Evolutionary conservation across 2,113 vertebrate species (phyloP).

Genomic region (Phocoena phocoena): DNA sequence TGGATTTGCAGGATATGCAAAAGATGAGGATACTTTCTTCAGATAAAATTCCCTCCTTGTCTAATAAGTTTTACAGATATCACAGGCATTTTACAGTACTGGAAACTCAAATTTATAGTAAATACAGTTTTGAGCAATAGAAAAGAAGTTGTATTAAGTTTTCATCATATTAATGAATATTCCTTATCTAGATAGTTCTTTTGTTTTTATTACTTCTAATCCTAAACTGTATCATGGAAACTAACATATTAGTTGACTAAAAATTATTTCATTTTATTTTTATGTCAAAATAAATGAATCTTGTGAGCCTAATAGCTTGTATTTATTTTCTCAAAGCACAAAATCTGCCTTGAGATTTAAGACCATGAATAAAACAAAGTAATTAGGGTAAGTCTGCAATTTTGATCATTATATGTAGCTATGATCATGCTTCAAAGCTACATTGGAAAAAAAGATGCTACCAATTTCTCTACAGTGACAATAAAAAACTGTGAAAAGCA

Average conservation of each 20-base stretch:
- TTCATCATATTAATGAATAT: not conserved
- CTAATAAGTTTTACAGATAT: not conserved
- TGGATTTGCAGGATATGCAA: not conserved
- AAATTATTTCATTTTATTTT: slow-evolving; percentile 36
- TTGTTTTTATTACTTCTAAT: not conserved
- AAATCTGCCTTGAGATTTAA: slow-evolving; percentile 18
- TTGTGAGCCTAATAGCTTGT: not conserved
- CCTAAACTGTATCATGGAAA: not conserved
- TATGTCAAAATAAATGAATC: not conserved
- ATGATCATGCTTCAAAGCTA: not conserved
- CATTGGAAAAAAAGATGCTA: not conserved
- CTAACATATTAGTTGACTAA: not conserved
- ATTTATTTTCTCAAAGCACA: slow-evolving; percentile 19
- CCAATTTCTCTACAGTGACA: not conserved
- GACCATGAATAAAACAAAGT: not conserved
- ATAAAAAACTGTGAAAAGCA: not conserved
- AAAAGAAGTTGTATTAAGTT: not conserved
- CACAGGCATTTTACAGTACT: not conserved
- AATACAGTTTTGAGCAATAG: not conserved
- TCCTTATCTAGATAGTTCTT: not conserved
- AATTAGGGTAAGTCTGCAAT: not conserved
- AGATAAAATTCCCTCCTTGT: not conserved
- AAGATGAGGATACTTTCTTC: not conserved
- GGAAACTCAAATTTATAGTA: not conserved
- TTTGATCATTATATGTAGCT: not conserved